These are phyloP conservation scores for Pomacea canaliculata DNA, from an alignment of 2,888 invertebrate species.

Conservation along the genomic window DNA sequence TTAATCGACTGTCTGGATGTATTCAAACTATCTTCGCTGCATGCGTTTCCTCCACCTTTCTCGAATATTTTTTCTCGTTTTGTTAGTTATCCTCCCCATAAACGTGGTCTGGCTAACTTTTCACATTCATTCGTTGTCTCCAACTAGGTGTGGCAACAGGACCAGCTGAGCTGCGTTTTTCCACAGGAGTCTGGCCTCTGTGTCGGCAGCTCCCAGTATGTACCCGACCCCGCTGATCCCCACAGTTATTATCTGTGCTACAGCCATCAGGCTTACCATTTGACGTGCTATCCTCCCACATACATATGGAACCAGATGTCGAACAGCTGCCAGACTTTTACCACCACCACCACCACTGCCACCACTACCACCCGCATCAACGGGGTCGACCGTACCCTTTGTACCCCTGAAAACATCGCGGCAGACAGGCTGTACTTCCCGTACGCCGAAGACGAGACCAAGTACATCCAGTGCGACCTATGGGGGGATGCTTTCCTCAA, in stretches of 20 bases:
- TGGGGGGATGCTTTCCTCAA: constrained; percentile 38
- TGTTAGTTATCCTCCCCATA: no score
- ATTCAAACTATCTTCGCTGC: no score
- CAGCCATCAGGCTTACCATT: constrained; percentile 22
- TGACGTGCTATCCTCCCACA: constrained; percentile 31
- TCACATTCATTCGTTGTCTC: no score
- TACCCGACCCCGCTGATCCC: constrained; percentile 40
- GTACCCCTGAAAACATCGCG: constrained; percentile 35
- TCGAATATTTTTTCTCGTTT: no score
- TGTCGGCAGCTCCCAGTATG: constrained; percentile 9
- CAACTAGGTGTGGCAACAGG: constrained; percentile 41
- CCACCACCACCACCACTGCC: no score
- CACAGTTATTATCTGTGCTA: constrained; percentile 41
- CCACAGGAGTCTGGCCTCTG: neutral
- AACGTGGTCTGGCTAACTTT: no score
- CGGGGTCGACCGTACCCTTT: no score
- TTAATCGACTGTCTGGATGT: no score
- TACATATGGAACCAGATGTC: neutral
- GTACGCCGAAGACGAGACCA: constrained; percentile 35
- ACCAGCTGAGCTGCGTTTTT: constrained; percentile 36
- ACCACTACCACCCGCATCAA: no score
- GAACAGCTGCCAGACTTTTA: neutral
- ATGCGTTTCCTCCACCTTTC: no score
- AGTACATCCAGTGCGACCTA: constrained; percentile 51
- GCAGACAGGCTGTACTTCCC: constrained; percentile 36